A percentile compares a stretch with the other conserved stretches of the same genome.
Evolutionary conservation across 2,797 vertebrate species (phyloP).

Genomic region (Clarias platycephalus): DNA sequence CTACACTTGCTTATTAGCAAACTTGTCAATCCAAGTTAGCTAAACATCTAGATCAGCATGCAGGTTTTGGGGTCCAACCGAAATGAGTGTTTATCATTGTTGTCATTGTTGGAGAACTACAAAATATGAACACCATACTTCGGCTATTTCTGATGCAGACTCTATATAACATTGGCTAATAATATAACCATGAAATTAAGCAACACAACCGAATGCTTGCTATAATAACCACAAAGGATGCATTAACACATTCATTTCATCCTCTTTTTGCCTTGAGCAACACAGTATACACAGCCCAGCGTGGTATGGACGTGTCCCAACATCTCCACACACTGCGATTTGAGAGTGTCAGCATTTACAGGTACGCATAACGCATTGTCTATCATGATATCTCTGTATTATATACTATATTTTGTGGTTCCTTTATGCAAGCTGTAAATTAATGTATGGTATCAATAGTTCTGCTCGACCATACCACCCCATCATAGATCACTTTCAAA

Average conservation of each 20-base stretch:
- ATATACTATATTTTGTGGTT: neutral
- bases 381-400: neutral
- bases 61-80: neutral
- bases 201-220: neutral
- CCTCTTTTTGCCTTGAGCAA: neutral
- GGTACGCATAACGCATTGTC: neutral
- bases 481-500: neutral
- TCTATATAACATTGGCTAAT: neutral
- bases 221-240: neutral
- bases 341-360: neutral
- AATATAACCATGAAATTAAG: neutral
- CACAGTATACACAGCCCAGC: too few relatives aligned
- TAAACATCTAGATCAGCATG: neutral
- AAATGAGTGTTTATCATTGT: neutral
- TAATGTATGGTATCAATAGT: neutral
- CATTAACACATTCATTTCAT: neutral
- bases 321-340: neutral
- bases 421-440: too few relatives aligned
- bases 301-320: neutral
- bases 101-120: neutral
- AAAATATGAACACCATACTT: neutral
- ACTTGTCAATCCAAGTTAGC: neutral
- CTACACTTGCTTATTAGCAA: neutral
- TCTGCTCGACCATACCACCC: neutral
- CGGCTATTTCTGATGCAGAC: neutral